These are phyloP conservation scores for Trissoscelio sp. DNA, from an alignment of 2,888 invertebrate genomes.

Conservation along the genomic window DNA sequence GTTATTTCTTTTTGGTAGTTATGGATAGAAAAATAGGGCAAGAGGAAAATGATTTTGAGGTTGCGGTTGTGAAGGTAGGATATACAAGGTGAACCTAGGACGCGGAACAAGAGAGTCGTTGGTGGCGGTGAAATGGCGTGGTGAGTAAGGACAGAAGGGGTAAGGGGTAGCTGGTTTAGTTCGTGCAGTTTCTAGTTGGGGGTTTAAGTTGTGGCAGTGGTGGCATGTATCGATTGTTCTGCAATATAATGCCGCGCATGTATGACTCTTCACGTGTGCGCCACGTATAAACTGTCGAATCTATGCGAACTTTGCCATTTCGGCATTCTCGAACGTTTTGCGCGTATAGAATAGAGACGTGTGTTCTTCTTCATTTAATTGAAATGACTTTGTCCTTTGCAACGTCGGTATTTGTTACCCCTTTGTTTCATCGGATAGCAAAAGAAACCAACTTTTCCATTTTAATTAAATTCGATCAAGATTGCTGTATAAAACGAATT, in stretches of 20 bases:
- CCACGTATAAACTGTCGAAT: conserved; percentile 68
- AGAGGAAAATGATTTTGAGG: conserved; percentile 72
- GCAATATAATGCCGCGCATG: conserved; percentile 78
- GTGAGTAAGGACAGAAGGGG: conserved; percentile 53
- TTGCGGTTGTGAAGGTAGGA: conserved; percentile 72
- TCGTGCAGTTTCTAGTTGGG: conserved; percentile 71
- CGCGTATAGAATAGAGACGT: conserved; percentile 64
- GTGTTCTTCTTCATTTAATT: conserved; percentile 69
- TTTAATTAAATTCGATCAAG: conserved; percentile 61
- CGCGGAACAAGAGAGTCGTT: conserved; percentile 73
- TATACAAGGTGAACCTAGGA: conserved; percentile 76
- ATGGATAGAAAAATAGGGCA: conserved; percentile 35
- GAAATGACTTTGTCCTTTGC: conserved; percentile 65
- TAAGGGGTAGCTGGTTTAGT: conserved; percentile 61
- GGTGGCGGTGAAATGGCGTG: conserved; percentile 72
- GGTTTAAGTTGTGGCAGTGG: conserved; percentile 75
- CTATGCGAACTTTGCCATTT: conserved; percentile 69
- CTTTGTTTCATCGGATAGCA: conserved; percentile 44
- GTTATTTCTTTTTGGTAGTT: too few species aligned
- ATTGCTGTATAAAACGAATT: conserved; percentile 26
- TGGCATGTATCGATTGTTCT: conserved; percentile 80
- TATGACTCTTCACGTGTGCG: conserved; percentile 71
- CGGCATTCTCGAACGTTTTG: conserved; percentile 63
- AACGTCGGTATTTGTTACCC: conserved; percentile 53
- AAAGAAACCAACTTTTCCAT: conserved; percentile 56